phyloP scores from a whole-genome alignment of 37 sponge, comb jelly and placozoan species.

The Crambe crambe region DNA sequence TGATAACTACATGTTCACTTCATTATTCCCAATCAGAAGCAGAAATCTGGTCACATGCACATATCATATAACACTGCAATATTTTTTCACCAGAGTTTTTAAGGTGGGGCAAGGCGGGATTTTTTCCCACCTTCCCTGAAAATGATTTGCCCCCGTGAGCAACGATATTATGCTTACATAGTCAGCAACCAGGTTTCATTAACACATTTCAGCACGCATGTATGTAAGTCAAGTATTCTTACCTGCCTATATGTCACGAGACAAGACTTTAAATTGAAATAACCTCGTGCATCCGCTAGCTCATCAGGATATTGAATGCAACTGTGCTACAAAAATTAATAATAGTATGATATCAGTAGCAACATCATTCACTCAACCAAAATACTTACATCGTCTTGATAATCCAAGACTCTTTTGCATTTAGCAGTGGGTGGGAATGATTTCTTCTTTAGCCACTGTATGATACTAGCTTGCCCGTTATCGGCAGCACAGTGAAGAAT shows the following conservation, averaged over 20 bases:
- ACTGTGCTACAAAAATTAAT: not conserved
- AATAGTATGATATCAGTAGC: not conserved
- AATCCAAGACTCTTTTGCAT: conserved; percentile 33
- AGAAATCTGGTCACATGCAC: no score
- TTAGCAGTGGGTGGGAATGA: conserved; percentile 44
- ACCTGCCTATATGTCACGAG: conserved; percentile 53
- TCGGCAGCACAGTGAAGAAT: conserved; percentile 67
- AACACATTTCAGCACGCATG: no score
- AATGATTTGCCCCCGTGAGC: no score
- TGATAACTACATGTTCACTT: no score
- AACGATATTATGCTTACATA: no score
- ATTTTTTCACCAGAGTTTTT: no score
- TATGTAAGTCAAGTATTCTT: conserved; percentile 1
- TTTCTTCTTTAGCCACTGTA: conserved; percentile 47
- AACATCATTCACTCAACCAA: not conserved
- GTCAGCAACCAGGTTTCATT: no score
- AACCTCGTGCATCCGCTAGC: conserved; percentile 37
- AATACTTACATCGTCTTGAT: conserved; percentile 14
- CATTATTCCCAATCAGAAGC: no score
- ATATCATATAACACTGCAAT: no score
- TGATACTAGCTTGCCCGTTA: conserved; percentile 30
- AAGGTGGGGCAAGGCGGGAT: no score
- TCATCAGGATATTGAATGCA: conserved; percentile 57
- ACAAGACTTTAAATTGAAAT: conserved; percentile 21
- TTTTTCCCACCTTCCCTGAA: no score